These are phyloP conservation scores for Pristionchus maxplancki DNA, from an alignment of 2,888 invertebrate genomes.

Conservation along the genomic window DNA sequence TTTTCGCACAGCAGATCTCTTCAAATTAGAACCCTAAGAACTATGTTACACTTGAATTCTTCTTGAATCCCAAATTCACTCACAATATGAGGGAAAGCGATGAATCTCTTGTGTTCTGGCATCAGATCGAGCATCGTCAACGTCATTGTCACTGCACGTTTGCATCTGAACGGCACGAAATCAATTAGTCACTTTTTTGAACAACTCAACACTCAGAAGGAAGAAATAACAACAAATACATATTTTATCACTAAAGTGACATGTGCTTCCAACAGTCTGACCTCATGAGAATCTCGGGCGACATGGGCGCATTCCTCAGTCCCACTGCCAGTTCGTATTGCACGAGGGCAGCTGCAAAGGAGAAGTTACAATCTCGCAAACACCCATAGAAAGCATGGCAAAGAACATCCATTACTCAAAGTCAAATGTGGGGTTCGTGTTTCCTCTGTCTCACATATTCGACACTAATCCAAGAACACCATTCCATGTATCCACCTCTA, in stretches of 20 bases:
- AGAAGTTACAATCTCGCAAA: too few relatives aligned
- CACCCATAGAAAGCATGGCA: too few relatives aligned
- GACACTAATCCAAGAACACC: not conserved
- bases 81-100: conserved; percentile 43
- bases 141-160: conserved; percentile 31
- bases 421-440: not conserved
- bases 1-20: too few relatives aligned
- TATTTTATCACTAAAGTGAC: too few relatives aligned
- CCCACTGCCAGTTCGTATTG: conserved; percentile 43
- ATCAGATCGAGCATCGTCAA: conserved; percentile 48
- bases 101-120: conserved; percentile 48
- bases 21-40: too few relatives aligned
- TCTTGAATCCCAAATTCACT: too few relatives aligned
- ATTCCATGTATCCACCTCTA: not conserved
- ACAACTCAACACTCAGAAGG: too few relatives aligned
- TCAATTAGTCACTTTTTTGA: not conserved
- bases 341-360: not conserved
- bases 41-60: too few relatives aligned
- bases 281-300: conserved; percentile 41
- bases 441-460: not conserved
- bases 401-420: not conserved
- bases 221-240: too few relatives aligned
- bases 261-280: not conserved
- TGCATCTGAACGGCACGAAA: conserved; percentile 2
- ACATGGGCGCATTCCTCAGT: not conserved